Percentiles rank a stretch among this genome's conserved stretches.
Evolutionary conservation across 2,113 vertebrate genomes (phyloP).

Genomic region (Ramphastos sulfuratus): DNA sequence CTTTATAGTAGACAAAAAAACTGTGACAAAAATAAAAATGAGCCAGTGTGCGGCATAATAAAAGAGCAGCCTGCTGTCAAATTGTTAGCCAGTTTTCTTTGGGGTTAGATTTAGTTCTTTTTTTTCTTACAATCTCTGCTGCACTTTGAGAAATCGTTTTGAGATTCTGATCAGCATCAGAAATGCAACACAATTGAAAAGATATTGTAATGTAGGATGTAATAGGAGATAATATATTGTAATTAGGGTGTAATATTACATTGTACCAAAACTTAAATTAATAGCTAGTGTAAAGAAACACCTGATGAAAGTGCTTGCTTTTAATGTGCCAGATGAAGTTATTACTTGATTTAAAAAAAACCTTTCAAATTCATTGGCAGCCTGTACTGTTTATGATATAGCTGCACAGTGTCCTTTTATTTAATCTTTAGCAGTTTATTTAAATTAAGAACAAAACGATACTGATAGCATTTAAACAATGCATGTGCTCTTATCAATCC

Average conservation of each 20-base stretch:
- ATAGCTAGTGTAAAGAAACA: conserved; percentile 14
- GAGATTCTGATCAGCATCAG: background rate
- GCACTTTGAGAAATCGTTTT: background rate
- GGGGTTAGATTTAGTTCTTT: background rate
- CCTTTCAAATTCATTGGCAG: background rate
- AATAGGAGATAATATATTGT: no score
- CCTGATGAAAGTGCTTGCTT: background rate
- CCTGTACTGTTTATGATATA: background rate
- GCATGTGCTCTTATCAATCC: background rate
- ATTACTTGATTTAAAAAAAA: conserved; percentile 25
- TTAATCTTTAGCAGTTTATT: background rate
- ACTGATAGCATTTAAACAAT: background rate
- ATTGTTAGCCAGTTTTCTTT: background rate
- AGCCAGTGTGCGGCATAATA: background rate
- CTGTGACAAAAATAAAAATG: background rate
- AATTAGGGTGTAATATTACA: background rate
- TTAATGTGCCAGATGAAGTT: background rate
- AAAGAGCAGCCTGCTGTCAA: background rate
- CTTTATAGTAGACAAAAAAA: background rate
- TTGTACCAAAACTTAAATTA: conserved; percentile 28
- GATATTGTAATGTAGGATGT: background rate
- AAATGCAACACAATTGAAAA: conserved; percentile 30
- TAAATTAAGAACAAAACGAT: background rate
- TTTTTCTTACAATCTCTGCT: conserved; percentile 7
- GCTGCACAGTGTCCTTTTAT: background rate